These are phyloP conservation scores for Chaetorhynchus papuensis DNA, from an alignment of 2,113 vertebrate species.

Conservation along the genomic window DNA sequence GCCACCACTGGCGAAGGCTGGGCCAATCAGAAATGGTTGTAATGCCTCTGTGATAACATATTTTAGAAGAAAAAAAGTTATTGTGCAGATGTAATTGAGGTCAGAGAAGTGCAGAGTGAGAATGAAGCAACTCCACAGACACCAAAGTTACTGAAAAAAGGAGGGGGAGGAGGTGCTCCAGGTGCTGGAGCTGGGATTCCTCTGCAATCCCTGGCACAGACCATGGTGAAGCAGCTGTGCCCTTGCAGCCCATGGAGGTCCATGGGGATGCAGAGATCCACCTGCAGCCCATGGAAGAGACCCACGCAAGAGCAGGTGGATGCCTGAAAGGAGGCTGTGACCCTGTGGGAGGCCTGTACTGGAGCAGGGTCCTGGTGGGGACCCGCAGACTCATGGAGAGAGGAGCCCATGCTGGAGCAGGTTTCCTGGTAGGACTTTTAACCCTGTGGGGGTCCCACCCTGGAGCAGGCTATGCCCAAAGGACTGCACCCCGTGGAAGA, in stretches of 20 bases:
- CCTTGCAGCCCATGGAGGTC: background rate
- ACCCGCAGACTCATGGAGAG: no score
- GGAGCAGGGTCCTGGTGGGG: background rate
- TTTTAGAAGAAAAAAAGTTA: background rate
- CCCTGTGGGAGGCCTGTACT: background rate
- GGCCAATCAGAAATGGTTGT: background rate
- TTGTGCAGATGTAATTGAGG: background rate
- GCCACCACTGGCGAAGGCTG: background rate
- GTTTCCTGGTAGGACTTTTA: background rate
- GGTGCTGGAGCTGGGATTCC: background rate
- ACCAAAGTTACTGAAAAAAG: background rate
- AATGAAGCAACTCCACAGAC: background rate
- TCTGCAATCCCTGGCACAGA: background rate
- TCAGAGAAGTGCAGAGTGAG: background rate
- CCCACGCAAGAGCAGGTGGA: accelerated
- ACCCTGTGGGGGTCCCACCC: accelerated
- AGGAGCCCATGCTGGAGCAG: background rate
- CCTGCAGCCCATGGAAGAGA: background rate
- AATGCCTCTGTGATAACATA: background rate
- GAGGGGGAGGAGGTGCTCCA: background rate
- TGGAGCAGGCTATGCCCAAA: background rate
- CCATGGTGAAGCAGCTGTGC: background rate
- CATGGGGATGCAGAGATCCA: background rate
- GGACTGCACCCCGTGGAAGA: background rate
- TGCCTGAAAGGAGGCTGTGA: background rate